Percentiles rank a stretch among this genome's conserved stretches.
phyloP scores from a whole-genome alignment of 2,113 vertebrate genomes.

The Rallus limicola region DNA sequence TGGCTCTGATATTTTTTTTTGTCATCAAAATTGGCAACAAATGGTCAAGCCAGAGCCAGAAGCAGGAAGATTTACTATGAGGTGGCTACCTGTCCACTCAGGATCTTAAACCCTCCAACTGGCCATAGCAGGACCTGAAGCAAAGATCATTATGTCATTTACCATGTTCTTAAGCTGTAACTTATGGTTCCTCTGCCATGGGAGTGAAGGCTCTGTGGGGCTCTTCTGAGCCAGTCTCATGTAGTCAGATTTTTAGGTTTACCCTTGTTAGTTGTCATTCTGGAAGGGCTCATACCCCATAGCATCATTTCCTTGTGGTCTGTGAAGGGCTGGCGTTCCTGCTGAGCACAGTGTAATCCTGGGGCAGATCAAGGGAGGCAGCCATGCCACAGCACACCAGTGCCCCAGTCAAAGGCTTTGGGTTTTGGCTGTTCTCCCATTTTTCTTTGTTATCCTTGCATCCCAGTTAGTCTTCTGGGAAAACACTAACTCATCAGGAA shows the following conservation, averaged over 20 bases:
- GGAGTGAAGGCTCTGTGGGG: neutral
- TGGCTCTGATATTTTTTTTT: neutral
- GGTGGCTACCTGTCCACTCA: neutral
- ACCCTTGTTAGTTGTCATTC: neutral
- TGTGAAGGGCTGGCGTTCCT: neutral
- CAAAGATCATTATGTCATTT: neutral
- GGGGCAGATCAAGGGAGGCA: neutral
- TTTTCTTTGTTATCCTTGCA: neutral
- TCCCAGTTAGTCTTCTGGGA: neutral
- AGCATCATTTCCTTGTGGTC: neutral
- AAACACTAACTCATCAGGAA: neutral
- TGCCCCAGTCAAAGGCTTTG: neutral
- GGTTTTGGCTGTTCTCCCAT: neutral
- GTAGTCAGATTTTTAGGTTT: neutral
- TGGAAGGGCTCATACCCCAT: neutral
- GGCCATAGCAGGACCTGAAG: neutral
- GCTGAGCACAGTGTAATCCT: neutral
- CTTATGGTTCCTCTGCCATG: neutral
- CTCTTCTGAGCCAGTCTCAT: neutral
- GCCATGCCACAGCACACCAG: neutral
- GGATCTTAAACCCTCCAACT: neutral
- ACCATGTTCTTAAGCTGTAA: neutral
- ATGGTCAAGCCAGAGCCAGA: neutral
- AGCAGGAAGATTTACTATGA: neutral
- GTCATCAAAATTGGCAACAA: neutral